Evolutionary conservation across 2,888 invertebrate genomes (phyloP).

Genomic region (Scotopteryx bipunctaria): DNA sequence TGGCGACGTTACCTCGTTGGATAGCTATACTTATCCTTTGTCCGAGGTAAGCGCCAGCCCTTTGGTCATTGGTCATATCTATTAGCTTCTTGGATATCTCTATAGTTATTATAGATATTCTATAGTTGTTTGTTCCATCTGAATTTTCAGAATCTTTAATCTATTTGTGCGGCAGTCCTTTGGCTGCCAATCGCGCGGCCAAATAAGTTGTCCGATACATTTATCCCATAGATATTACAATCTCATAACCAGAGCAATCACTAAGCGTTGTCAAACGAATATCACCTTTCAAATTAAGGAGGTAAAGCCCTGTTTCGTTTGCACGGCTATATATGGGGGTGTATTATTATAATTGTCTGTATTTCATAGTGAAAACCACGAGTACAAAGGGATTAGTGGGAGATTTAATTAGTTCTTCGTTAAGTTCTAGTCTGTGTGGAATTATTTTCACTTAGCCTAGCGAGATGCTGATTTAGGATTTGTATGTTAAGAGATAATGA

Average conservation of each 20-base stretch:
- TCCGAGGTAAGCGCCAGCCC: no score
- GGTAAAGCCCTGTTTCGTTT: constrained; percentile 2
- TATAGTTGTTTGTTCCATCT: constrained; percentile 17
- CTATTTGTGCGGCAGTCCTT: constrained; percentile 28
- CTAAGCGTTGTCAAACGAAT: background rate
- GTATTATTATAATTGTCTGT: constrained; percentile 1
- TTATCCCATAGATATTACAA: constrained; percentile 16
- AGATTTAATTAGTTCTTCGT: constrained; percentile 23
- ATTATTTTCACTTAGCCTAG: constrained; percentile 12
- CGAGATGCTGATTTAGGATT: constrained; percentile 17
- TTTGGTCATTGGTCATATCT: no score
- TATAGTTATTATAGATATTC: background rate
- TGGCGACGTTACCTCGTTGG: no score
- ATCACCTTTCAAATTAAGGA: background rate
- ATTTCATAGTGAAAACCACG: constrained; percentile 10
- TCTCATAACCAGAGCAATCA: constrained; percentile 6
- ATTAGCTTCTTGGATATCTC: no score
- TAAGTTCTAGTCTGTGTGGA: constrained; percentile 14
- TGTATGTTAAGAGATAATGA: constrained; percentile 13
- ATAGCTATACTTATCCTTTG: no score
- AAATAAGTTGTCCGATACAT: constrained; percentile 38
- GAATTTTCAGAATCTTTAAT: constrained; percentile 4
- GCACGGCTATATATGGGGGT: background rate
- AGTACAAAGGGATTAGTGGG: constrained; percentile 18
- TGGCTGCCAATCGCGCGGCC: constrained; percentile 40